A percentile compares a stretch with the other conserved stretches of the same genome.
phyloP scores from a whole-genome alignment of 2,888 invertebrate genomes.

The Hemistola chrysoprasaria region DNA sequence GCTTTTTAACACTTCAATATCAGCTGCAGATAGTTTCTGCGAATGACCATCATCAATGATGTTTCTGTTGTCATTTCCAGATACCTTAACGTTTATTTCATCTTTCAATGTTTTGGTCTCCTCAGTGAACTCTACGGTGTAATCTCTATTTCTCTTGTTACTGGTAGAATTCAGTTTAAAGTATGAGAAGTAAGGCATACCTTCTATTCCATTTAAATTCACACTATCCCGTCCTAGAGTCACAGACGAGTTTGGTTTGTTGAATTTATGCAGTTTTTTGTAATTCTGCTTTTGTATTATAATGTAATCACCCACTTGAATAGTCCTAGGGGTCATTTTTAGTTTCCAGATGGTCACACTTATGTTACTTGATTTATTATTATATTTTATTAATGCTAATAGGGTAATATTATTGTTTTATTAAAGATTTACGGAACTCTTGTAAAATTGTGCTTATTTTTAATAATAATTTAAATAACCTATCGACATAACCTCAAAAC shows the following conservation, averaged over 20 bases:
- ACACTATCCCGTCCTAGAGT: slow-evolving; percentile 87
- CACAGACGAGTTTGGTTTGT: slow-evolving; percentile 83
- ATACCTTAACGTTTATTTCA: slow-evolving; percentile 84
- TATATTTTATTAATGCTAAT: too few species aligned
- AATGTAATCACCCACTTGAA: slow-evolving; percentile 87
- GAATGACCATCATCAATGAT: slow-evolving; percentile 90
- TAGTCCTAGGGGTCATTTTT: slow-evolving; percentile 37
- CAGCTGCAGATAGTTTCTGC: slow-evolving; percentile 91
- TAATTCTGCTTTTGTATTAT: slow-evolving; percentile 90
- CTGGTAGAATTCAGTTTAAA: slow-evolving; percentile 88
- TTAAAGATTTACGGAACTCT: too few species aligned
- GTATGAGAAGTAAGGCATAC: slow-evolving; percentile 87
- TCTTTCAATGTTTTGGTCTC: slow-evolving; percentile 74
- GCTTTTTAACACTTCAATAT: slow-evolving; percentile 90
- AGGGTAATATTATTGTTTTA: too few species aligned
- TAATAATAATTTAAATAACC: too few species aligned
- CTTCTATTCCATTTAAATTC: slow-evolving; percentile 85
- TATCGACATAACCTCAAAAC: too few species aligned
- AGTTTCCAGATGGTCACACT: too few species aligned
- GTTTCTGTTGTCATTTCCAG: slow-evolving; percentile 92
- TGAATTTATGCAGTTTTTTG: slow-evolving; percentile 89
- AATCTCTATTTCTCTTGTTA: slow-evolving; percentile 79
- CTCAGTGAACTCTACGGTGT: slow-evolving; percentile 78
- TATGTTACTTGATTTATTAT: too few species aligned
- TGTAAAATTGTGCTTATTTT: too few species aligned